Conservation (phyloP, 35 echinoderm and acorn worm genomes). For the Eucidaris tribuloides region DNA sequence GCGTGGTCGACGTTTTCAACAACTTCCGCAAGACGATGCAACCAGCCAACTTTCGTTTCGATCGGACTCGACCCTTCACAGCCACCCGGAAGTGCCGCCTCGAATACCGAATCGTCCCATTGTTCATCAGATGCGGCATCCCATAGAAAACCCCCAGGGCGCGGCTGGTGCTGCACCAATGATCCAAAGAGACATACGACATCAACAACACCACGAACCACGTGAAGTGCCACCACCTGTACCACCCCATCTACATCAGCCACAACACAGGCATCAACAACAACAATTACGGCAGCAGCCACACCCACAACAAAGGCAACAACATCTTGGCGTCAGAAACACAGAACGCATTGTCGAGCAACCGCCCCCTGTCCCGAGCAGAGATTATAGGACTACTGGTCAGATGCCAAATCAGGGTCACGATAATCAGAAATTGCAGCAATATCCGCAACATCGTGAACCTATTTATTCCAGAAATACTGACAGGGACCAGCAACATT, state of each 20-base stretch:
- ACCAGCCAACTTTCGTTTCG: not conserved
- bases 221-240: not conserved
- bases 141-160: not conserved
- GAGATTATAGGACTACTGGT: too few species aligned
- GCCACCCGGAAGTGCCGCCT: not conserved
- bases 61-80: not conserved
- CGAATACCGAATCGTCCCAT: not conserved
- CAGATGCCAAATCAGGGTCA: too few species aligned
- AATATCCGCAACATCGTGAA: too few species aligned
- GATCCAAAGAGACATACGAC: not conserved
- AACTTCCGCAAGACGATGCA: not conserved
- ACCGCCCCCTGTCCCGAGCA: too few species aligned
- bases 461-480: too few species aligned
- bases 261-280: not conserved
- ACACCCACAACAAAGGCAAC: not conserved
- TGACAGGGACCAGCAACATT: too few species aligned
- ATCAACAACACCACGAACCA: not conserved
- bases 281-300: not conserved
- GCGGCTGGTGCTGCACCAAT: not conserved
- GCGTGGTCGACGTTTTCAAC: not conserved
- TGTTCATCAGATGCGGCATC: not conserved
- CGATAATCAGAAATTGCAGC: too few species aligned
- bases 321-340: too few species aligned
- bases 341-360: too few species aligned
- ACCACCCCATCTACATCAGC: not conserved